Conservation (phyloP, 2,888 invertebrate genomes). For the Acleris holmiana region DNA sequence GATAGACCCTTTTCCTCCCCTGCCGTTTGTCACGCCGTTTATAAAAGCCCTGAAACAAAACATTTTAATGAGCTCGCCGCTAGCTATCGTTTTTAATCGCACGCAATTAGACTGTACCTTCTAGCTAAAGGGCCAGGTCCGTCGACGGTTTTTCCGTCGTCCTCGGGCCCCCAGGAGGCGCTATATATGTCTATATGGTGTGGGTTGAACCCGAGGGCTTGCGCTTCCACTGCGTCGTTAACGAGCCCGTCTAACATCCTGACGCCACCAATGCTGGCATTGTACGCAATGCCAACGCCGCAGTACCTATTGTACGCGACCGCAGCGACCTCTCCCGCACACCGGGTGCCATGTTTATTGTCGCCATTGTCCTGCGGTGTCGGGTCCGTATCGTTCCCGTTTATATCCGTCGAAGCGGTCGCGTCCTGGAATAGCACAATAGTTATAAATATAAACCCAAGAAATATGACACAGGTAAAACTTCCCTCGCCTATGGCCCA, state of each 20-base stretch:
- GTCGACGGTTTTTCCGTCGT: constrained; percentile 98
- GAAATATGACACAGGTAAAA: too few species aligned
- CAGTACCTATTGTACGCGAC: constrained; percentile 98
- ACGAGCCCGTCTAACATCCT: constrained; percentile 99
- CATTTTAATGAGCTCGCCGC: constrained; percentile 70
- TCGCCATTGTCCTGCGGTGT: constrained; percentile 99
- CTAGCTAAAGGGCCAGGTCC: constrained; percentile 96
- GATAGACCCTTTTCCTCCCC: constrained; percentile 96
- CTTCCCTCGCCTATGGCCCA: too few species aligned
- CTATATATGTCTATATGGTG: constrained; percentile 98
- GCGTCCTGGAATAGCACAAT: constrained; percentile 89
- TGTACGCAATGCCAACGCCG: constrained; percentile 99
- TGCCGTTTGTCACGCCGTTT: constrained; percentile 95
- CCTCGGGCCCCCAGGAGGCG: constrained; percentile 98
- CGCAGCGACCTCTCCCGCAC: constrained; percentile 99
- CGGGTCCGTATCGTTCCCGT: constrained; percentile 98
- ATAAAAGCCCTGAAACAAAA: constrained; percentile 91
- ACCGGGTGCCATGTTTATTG: constrained; percentile 99
- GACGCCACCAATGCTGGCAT: constrained; percentile 97
- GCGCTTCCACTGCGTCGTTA: constrained; percentile 97
- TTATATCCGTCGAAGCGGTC: constrained; percentile 97
- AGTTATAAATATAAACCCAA: constrained; percentile 4
- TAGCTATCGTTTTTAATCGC: constrained; percentile 48
- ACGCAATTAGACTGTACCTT: constrained; percentile 69
- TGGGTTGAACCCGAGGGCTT: constrained; percentile 95